These are phyloP conservation scores for Cephalophus harveyi DNA, from an alignment of 2,113 vertebrate species.

Conservation along the genomic window DNA sequence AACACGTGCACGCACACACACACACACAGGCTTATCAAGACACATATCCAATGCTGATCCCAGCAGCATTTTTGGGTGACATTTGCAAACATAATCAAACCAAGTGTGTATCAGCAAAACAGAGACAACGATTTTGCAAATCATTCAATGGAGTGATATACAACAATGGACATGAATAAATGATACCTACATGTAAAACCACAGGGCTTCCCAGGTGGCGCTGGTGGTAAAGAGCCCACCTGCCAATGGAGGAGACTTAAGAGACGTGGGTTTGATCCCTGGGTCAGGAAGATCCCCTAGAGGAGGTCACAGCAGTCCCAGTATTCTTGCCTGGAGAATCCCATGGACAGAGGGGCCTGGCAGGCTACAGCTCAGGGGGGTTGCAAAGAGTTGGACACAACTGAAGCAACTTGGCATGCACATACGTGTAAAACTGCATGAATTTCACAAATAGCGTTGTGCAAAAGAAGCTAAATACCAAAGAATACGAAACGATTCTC, in stretches of 20 bases:
- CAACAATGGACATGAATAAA: not conserved
- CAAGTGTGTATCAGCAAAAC: not conserved
- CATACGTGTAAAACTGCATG: not conserved
- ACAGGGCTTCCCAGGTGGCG: not conserved
- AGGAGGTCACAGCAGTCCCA: not conserved
- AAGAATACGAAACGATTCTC: not conserved
- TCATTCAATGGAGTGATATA: not conserved
- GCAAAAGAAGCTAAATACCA: not conserved
- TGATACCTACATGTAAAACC: not conserved
- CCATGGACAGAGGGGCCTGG: not conserved
- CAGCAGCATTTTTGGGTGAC: not conserved
- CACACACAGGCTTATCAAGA: not conserved
- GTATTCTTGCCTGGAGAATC: not conserved
- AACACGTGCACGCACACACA: accelerated
- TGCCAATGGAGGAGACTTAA: not conserved
- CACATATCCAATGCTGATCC: not conserved
- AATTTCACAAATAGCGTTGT: not conserved
- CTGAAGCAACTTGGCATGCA: not conserved
- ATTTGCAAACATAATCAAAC: not conserved
- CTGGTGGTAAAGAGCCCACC: not conserved
- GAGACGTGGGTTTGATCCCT: not conserved
- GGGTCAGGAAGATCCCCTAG: not conserved
- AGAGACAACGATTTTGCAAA: not conserved
- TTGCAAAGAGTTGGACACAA: not conserved
- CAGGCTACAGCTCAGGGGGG: not conserved